phyloP scores from a whole-genome alignment of 2,113 vertebrate species.

The Pachyramphus minor region DNA sequence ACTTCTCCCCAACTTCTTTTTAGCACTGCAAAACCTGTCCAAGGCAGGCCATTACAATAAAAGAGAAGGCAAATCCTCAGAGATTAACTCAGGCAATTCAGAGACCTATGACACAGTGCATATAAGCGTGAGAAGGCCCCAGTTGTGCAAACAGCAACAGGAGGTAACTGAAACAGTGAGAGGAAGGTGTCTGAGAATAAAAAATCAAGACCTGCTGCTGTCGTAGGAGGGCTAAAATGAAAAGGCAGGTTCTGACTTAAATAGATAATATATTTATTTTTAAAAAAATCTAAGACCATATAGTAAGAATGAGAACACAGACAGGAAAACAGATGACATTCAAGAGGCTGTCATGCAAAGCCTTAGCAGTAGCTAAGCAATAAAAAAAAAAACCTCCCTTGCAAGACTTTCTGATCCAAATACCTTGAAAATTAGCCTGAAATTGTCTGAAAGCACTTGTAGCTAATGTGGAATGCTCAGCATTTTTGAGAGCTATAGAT shows the following conservation, averaged over 20 bases:
- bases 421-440: not conserved
- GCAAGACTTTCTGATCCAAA: not conserved
- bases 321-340: not conserved
- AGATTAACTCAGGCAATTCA: not conserved
- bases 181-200: not conserved
- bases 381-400: not conserved
- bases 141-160: not conserved
- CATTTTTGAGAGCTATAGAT: not conserved
- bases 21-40: not conserved
- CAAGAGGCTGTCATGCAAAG: not conserved
- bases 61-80: not conserved
- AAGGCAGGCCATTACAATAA: not conserved
- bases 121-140: not conserved
- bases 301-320: not conserved
- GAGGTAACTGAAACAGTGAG: not conserved
- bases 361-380: not conserved
- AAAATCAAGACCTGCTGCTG: not conserved
- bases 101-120: not conserved
- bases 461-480: not conserved
- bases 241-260: not conserved
- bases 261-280: not conserved
- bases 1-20: not conserved
- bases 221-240: not conserved
- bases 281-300: not conserved
- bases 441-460: not conserved